Evolutionary conservation across 2,113 vertebrate genomes (phyloP).

Genomic region (Gyps fulvus): DNA sequence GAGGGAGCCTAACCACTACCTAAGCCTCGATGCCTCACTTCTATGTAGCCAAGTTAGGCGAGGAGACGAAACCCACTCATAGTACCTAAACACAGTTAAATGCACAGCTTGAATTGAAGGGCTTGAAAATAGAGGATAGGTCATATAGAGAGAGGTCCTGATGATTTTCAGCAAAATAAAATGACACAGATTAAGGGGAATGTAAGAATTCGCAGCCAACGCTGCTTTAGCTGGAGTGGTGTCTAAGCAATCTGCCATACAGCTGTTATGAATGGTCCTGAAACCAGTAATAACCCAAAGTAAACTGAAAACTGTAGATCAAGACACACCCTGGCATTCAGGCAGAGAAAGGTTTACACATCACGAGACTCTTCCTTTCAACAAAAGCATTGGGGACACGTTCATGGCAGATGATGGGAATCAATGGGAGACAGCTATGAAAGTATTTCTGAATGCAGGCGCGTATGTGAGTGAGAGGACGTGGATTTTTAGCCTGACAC

Average conservation of each 20-base stretch:
- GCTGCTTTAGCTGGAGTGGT: not conserved
- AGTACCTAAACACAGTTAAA: not conserved
- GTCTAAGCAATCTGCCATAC: not conserved
- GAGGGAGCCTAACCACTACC: constrained; percentile 33
- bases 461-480: not conserved
- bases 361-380: not conserved
- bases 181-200: not conserved
- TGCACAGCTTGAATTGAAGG: not conserved
- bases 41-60: not conserved
- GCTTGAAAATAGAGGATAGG: not conserved
- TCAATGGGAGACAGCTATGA: not conserved
- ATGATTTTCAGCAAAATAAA: not conserved
- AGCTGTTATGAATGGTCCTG: not conserved
- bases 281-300: not conserved
- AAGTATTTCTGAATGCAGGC: not conserved
- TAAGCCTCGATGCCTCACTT: not conserved
- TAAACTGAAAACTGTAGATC: not conserved
- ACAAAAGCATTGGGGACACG: fast-evolving
- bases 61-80: not conserved
- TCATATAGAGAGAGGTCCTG: not conserved
- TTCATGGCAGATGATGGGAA: not conserved
- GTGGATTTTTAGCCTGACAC: not conserved
- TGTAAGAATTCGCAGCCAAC: not conserved
- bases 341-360: not conserved
- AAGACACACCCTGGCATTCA: not conserved